A percentile compares a stretch with the other conserved stretches of the same genome.
Evolutionary conservation across 2,797 vertebrate species (phyloP).

Genomic region (Myoxocephalus aenaeus): DNA sequence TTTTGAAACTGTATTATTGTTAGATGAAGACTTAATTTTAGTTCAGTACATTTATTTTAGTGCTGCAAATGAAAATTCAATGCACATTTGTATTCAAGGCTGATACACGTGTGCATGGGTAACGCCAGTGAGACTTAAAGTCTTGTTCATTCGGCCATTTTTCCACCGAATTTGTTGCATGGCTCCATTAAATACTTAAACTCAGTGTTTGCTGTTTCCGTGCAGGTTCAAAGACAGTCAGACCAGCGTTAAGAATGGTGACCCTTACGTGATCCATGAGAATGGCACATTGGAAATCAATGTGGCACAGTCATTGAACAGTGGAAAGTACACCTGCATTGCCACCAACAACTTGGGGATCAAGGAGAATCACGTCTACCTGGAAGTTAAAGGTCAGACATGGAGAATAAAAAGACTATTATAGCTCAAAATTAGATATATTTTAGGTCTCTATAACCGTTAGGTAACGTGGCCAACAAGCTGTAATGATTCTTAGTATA

Average conservation of each 20-base stretch:
- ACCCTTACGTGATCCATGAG: conserved; percentile 89
- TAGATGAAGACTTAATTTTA: too few species aligned
- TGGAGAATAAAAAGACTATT: not conserved
- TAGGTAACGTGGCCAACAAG: not conserved
- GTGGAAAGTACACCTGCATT: conserved; percentile 93
- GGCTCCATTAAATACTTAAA: not conserved
- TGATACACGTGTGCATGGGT: not conserved
- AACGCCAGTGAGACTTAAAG: not conserved
- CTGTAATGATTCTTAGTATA: not conserved
- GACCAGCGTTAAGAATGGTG: conserved; percentile 86
- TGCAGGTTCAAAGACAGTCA: conserved; percentile 93
- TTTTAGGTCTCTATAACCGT: not conserved
- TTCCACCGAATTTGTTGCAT: not conserved
- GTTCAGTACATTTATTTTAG: not conserved
- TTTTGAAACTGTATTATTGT: not conserved
- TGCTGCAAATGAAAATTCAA: not conserved
- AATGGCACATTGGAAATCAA: conserved; percentile 96
- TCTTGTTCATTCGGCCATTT: not conserved
- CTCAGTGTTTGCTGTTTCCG: not conserved
- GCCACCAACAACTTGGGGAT: conserved; percentile 93
- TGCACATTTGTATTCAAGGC: not conserved
- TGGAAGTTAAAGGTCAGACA: conserved; percentile 96
- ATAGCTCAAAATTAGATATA: not conserved
- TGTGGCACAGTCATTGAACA: conserved; percentile 87
- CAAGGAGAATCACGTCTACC: conserved; percentile 90